Percentiles rank a stretch among this genome's conserved stretches.
Conservation (phyloP, 2,888 invertebrate genomes). For the Stenurella melanura region DNA sequence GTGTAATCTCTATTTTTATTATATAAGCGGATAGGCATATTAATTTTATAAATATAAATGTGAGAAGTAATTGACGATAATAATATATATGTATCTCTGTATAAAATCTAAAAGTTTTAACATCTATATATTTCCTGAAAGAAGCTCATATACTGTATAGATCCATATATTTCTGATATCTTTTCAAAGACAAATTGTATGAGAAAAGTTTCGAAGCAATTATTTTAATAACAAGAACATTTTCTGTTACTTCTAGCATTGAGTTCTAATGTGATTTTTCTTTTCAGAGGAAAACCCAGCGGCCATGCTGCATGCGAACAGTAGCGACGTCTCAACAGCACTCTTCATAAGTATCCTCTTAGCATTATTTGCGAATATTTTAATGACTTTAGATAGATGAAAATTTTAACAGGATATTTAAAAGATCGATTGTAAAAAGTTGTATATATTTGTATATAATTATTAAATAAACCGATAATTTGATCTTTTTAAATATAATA, state of each 20-base stretch:
- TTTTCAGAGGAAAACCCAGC: conserved; percentile 82
- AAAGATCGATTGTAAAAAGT: conserved; percentile 16
- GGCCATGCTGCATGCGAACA: conserved; percentile 83
- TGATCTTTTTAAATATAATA: conserved; percentile 24
- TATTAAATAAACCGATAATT: conserved; percentile 3
- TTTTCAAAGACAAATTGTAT: neutral
- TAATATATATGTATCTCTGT: too few relatives aligned
- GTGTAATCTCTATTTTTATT: too few relatives aligned
- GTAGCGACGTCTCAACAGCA: conserved; percentile 61
- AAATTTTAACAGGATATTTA: conserved; percentile 36
- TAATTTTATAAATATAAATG: too few relatives aligned
- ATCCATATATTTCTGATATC: neutral
- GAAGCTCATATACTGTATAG: too few relatives aligned
- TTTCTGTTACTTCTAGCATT: neutral
- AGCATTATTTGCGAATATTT: conserved; percentile 48
- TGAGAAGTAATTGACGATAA: too few relatives aligned
- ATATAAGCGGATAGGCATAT: too few relatives aligned
- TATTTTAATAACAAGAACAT: neutral
- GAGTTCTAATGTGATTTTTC: conserved; percentile 40
- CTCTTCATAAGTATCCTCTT: conserved; percentile 53
- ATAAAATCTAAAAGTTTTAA: too few relatives aligned
- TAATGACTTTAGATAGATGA: conserved; percentile 55
- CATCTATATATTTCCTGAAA: too few relatives aligned
- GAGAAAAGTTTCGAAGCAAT: neutral
- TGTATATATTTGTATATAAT: conserved; percentile 40